Percentiles rank a stretch among this genome's conserved stretches.
Conservation (phyloP, 2,888 invertebrate genomes). For the Sphinx pinastri region DNA sequence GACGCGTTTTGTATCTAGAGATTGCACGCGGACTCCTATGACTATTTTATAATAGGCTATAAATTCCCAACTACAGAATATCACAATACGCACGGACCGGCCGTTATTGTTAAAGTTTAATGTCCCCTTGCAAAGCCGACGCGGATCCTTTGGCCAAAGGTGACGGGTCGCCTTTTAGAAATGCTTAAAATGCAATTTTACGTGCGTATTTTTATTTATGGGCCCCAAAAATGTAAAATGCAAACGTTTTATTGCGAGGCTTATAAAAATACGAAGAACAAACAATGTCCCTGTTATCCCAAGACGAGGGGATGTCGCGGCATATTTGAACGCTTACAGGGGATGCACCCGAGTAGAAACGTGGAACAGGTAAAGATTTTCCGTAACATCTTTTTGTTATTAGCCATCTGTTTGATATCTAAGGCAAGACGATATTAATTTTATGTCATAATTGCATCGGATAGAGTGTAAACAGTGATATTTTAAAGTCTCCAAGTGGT, state of each 20-base stretch:
- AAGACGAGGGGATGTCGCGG: conserved; percentile 69
- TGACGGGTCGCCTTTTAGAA: conserved; percentile 71
- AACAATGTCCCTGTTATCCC: conserved; percentile 76
- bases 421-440: conserved; percentile 38
- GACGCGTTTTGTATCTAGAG: neutral
- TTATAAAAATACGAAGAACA: conserved; percentile 80
- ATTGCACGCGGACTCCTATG: conserved; percentile 10
- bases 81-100: conserved; percentile 53
- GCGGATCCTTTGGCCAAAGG: conserved; percentile 60
- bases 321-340: conserved; percentile 66
- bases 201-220: conserved; percentile 78
- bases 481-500: conserved; percentile 50
- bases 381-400: conserved; percentile 33
- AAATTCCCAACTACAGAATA: conserved; percentile 63
- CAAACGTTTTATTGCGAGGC: conserved; percentile 82
- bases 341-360: conserved; percentile 59
- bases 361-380: conserved; percentile 50
- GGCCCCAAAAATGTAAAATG: conserved; percentile 81
- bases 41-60: conserved; percentile 48
- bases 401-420: conserved; percentile 32
- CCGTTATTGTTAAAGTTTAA: conserved; percentile 63
- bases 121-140: conserved; percentile 53
- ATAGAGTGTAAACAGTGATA: conserved; percentile 56
- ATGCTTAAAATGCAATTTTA: conserved; percentile 83
- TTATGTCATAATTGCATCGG: conserved; percentile 52